These are phyloP conservation scores for Lepus americanus DNA, from an alignment of 2,113 vertebrate genomes.

Conservation along the genomic window DNA sequence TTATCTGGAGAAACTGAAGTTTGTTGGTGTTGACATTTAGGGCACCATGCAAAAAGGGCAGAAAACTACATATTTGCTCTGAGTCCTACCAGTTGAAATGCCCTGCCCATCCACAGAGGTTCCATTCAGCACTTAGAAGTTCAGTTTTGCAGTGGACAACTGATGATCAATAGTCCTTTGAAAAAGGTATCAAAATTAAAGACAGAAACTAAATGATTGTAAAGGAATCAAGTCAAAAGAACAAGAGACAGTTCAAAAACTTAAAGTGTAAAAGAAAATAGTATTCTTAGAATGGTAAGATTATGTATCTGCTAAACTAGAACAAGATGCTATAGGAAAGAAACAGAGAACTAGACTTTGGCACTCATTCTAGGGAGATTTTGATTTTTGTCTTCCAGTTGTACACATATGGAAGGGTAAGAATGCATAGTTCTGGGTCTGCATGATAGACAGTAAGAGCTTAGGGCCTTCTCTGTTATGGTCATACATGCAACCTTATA, in stretches of 20 bases:
- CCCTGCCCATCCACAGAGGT: neutral
- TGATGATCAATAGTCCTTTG: neutral
- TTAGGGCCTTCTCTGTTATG: slow-evolving; percentile 19
- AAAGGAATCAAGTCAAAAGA: slow-evolving; percentile 29
- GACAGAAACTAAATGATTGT: neutral
- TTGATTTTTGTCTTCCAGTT: slow-evolving; percentile 43
- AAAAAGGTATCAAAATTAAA: slow-evolving; percentile 43
- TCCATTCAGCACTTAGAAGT: slow-evolving; percentile 15
- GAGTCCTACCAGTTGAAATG: neutral
- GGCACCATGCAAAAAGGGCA: neutral
- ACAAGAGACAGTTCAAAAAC: neutral
- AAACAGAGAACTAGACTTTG: neutral
- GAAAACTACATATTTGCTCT: neutral
- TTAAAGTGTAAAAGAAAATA: neutral
- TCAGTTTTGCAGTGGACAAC: slow-evolving; percentile 33
- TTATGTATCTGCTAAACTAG: neutral
- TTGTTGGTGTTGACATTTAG: slow-evolving; percentile 7
- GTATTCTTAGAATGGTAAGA: neutral
- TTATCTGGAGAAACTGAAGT: slow-evolving; percentile 36
- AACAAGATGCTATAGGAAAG: slow-evolving; percentile 9
- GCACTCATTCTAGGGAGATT: slow-evolving; percentile 6
- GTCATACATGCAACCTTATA: neutral
- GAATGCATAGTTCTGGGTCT: neutral
- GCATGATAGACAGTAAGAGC: neutral
- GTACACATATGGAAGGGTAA: neutral